Base-by-base conservation (phyloP, 2,797 vertebrate species). In the Harpagifer antarcticus region DNA sequence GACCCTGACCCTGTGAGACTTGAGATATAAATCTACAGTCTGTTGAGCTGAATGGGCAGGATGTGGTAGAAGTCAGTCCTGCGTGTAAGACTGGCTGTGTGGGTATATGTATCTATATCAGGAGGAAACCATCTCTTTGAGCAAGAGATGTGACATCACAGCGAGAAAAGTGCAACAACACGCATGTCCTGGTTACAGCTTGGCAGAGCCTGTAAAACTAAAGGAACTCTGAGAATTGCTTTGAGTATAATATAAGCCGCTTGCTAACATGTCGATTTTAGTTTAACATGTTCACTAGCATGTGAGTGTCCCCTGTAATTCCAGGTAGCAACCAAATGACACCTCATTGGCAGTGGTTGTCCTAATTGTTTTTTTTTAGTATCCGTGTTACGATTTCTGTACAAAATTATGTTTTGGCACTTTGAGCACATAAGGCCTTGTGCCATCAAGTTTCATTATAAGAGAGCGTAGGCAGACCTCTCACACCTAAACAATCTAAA, bases 11-110 rank as follows among this genome's bases (percentile, higher is more conserved):
- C 81, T 47, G 53, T 16, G 79, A 85, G 87, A 84, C 55, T 17
- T 3, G 31, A 62, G 84, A 90, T 87, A 68, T 48, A 78, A 80
- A 88, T 91, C 85, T 84, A 11, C 65, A 76, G 71, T 72, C 86
- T 82, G 80, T 62, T 49, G 23, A 71, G 85, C 57, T 69, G 77
- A 81, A 82, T 42, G 76, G 57, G 78, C 82, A 89, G 89, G 90
- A 92, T 87, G 91, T 90, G 89, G 91, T 85, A 19, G 56, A 72
- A 61, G 72, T 60, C 59, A 44, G 67, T 33, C 42, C 42, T 44
- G 63, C 45, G 7, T 58, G 74, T 68, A 4, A 59, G 69, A 19
- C 62, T 15, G 72, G 33, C 62, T 68, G 49, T 31, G 75, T 50
- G 40, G 68, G 19, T 43, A 42, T 68, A 83, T 77, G 6, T 37